Percentiles rank a stretch among this genome's conserved stretches.
Evolutionary conservation across 1,140 invertebrate species (phyloP).

Genomic region (Drosophila leontia): DNA sequence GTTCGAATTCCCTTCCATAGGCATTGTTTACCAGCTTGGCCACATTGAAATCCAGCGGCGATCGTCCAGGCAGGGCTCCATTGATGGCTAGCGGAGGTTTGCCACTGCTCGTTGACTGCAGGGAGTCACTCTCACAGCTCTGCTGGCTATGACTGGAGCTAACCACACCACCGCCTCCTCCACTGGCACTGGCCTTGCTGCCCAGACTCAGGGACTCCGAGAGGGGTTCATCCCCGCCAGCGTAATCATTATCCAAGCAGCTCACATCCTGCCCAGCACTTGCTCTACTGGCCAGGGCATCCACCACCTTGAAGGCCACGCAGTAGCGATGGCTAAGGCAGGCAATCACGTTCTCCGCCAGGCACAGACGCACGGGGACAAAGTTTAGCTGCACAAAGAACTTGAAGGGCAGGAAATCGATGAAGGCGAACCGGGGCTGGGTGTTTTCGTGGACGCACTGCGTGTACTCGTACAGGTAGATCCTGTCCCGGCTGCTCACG

Average conservation of each 20-base stretch:
- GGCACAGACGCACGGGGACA: constrained; percentile 67
- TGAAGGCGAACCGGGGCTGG: constrained; percentile 78
- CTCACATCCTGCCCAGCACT: constrained; percentile 43
- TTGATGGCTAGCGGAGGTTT: constrained; percentile 43
- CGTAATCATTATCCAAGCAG: constrained; percentile 74
- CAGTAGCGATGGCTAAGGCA: constrained; percentile 80
- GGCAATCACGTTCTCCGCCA: constrained; percentile 81
- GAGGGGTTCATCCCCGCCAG: constrained; percentile 65
- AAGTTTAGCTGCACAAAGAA: constrained; percentile 83
- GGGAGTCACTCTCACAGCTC: constrained; percentile 79
- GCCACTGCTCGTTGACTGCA: constrained; percentile 75
- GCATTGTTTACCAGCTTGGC: constrained; percentile 76
- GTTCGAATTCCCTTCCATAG: constrained; percentile 77
- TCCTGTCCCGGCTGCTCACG: constrained; percentile 78
- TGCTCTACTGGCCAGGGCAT: constrained; percentile 59
- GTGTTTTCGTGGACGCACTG: constrained; percentile 81
- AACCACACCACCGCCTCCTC: constrained; percentile 40
- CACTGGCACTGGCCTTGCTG: constrained; percentile 72
- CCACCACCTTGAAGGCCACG: constrained; percentile 80
- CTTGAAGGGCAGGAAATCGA: constrained; percentile 82
- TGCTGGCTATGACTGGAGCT: constrained; percentile 74
- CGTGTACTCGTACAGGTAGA: constrained; percentile 82
- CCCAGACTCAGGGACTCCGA: constrained; percentile 74
- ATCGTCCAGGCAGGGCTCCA: constrained; percentile 63
- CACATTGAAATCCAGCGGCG: constrained; percentile 80